phyloP scores from a whole-genome alignment of 2,113 vertebrate genomes.

The Dermatemys mawii region DNA sequence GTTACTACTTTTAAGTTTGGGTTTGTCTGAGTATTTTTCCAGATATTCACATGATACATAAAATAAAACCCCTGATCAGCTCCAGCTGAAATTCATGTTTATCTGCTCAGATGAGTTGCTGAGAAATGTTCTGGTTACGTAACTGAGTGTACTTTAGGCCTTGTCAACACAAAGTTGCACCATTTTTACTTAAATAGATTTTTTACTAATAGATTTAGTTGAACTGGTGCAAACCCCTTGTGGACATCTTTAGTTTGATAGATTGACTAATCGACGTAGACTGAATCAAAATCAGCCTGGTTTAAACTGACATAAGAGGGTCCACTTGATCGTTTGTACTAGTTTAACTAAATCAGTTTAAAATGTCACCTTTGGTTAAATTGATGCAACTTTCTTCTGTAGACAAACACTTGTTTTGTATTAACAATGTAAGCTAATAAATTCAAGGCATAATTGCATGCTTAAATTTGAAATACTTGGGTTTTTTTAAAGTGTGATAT shows the following conservation, averaged over 20 bases:
- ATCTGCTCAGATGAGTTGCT: neutral
- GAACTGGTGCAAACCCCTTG: neutral
- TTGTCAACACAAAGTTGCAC: neutral
- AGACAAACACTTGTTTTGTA: neutral
- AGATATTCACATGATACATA: conserved; percentile 46
- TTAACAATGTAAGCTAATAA: neutral
- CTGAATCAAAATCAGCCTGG: neutral
- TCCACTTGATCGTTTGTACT: neutral
- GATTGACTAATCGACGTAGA: neutral
- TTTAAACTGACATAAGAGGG: neutral
- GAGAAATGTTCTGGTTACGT: neutral
- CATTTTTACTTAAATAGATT: neutral
- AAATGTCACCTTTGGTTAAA: neutral
- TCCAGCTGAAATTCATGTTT: neutral
- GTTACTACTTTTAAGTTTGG: conserved; percentile 5
- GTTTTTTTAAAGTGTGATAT: neutral
- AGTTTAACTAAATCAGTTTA: neutral
- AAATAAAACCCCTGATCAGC: neutral
- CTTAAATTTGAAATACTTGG: neutral
- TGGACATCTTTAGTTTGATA: neutral
- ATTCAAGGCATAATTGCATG: neutral
- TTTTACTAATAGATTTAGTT: neutral
- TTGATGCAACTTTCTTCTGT: neutral
- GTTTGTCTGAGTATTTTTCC: conserved; percentile 25
- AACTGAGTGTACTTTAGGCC: neutral